These are phyloP conservation scores for Alligator sinensis DNA, from an alignment of 2,113 vertebrate genomes.

Conservation along the genomic window DNA sequence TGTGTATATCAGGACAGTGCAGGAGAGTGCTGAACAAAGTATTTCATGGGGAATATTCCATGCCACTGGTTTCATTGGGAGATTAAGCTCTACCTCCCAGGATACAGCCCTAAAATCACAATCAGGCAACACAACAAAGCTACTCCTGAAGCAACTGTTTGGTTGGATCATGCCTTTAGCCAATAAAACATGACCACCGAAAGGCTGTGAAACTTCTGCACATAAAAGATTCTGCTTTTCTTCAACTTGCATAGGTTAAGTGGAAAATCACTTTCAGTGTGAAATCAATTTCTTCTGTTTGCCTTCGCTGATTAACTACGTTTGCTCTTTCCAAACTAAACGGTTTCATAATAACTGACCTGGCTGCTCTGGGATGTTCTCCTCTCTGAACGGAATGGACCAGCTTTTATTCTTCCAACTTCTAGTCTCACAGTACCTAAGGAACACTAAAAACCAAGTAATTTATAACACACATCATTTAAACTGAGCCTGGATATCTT, in stretches of 20 bases:
- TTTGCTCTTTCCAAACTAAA: constrained; percentile 7
- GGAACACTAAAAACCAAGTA: constrained; percentile 84
- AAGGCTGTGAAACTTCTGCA: neutral
- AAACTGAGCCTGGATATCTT: fast-evolving
- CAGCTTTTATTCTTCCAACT: constrained; percentile 92
- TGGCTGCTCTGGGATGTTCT: constrained; percentile 92
- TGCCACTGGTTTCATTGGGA: neutral
- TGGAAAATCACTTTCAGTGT: neutral
- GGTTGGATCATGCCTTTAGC: neutral
- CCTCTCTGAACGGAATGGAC: constrained; percentile 93
- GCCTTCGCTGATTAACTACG: constrained; percentile 18
- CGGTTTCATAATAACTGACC: constrained; percentile 75
- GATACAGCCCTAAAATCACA: neutral
- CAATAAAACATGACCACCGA: neutral
- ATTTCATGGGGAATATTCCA: neutral
- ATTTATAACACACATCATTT: neutral
- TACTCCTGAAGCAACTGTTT: neutral
- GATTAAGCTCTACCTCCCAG: neutral
- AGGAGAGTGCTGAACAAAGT: neutral
- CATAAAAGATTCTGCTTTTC: neutral
- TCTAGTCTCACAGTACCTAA: constrained; percentile 91
- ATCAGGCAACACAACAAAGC: neutral
- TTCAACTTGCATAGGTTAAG: neutral
- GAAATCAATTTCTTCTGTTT: neutral
- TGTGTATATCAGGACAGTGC: neutral